A percentile compares a stretch with the other conserved stretches of the same genome.
phyloP scores from a whole-genome alignment of 1,140 invertebrate species.

The Habropoda laboriosa region DNA sequence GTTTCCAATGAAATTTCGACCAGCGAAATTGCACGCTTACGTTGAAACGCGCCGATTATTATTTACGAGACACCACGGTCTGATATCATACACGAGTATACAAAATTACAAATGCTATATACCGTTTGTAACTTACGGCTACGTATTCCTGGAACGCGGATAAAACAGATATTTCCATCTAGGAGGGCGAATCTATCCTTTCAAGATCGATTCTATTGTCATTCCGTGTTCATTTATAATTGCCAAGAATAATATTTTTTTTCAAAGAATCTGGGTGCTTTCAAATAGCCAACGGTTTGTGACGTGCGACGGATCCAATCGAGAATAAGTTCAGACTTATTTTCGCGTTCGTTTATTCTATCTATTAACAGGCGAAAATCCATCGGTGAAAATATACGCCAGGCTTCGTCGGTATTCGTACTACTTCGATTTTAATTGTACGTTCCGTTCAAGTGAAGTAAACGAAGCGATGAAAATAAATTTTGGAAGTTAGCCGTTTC shows the following conservation, averaged over 20 bases:
- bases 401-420: not conserved
- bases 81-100: not conserved
- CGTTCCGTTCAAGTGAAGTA: not conserved
- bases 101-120: not conserved
- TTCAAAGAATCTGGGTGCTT: no score
- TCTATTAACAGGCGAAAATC: not conserved
- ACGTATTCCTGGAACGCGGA: no score
- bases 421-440: not conserved
- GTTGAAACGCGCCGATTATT: not conserved
- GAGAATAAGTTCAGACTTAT: not conserved
- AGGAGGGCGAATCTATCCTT: no score
- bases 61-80: not conserved
- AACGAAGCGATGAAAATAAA: no score
- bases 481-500: no score
- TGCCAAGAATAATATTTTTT: not conserved
- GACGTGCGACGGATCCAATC: constrained; percentile 4
- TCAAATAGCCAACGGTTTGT: not conserved
- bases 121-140: no score
- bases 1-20: not conserved
- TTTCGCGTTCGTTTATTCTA: not conserved
- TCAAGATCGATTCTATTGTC: no score
- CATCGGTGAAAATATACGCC: no score
- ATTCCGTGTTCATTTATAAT: not conserved
- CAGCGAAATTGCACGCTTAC: not conserved
- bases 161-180: no score